A percentile compares a stretch with the other conserved stretches of the same genome.
These are phyloP conservation scores for Progne subis DNA, from an alignment of 2,113 vertebrate species.

Conservation along the genomic window DNA sequence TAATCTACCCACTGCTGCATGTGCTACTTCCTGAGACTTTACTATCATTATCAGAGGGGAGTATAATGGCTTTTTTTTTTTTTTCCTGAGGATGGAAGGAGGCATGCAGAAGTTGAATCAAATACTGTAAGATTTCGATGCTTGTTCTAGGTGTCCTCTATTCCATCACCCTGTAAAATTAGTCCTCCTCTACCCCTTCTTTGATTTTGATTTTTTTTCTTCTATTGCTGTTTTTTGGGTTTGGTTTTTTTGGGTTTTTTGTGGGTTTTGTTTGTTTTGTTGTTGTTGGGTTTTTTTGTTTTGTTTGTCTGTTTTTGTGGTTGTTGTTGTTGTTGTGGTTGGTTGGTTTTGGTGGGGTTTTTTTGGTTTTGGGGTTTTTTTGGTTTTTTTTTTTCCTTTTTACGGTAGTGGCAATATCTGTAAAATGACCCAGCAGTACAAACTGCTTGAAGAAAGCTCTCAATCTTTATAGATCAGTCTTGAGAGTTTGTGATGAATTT, in stretches of 20 bases:
- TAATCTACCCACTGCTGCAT: not conserved
- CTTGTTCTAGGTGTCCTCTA: not conserved
- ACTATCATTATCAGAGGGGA: not conserved
- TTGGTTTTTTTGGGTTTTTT: not conserved
- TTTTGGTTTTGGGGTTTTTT: too few species aligned
- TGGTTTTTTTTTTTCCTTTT: not conserved
- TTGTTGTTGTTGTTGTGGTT: too few species aligned
- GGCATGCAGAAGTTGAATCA: not conserved
- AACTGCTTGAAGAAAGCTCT: not conserved
- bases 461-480: not conserved
- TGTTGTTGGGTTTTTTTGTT: not conserved
- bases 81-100: not conserved
- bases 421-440: not conserved
- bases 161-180: not conserved
- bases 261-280: too few species aligned
- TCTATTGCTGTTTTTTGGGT: rapidly evolving
- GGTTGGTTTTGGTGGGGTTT: too few species aligned
- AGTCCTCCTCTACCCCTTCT: not conserved
- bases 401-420: not conserved
- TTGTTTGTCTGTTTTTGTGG: too few species aligned
- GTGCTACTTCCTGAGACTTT: not conserved
- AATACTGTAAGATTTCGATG: not conserved
- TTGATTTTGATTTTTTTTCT: not conserved
- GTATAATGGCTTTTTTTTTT: not conserved
- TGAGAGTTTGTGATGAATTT: not conserved